Evolutionary conservation across 2,113 vertebrate genomes (phyloP), one percentile per base, ranked within the genome.

Genomic region (Pycnonotus jocosus): DNA sequence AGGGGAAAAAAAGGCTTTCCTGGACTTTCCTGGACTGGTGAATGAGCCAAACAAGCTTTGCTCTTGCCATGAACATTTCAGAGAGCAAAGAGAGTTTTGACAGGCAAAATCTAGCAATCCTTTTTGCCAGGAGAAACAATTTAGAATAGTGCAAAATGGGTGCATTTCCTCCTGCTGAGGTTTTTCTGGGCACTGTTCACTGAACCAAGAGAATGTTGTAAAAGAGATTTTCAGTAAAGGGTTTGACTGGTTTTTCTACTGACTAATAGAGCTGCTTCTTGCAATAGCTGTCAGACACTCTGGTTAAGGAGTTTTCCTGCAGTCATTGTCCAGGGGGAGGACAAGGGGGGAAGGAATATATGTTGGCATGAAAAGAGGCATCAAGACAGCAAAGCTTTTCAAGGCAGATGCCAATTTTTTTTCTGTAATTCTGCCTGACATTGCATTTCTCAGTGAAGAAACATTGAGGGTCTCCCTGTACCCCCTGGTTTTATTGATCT

Each of bases 121-220:
- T 82, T 91, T 83, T 50, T 80, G 86, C 91, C 91, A 93, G 72
- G 33, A 93, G 27, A 95, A 93, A 88, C 92, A 89, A 84, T 69
- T 89, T 35, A 71, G 40, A 51, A 19, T 24, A 4, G 24, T 74
- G 72, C 10, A 91, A 91, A 95, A 92, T 12, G 25, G 33, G 40
- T 76, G 80, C 53, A 72, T 87, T 87, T 95, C 73, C 92, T 95
- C 38, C 37, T 81, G 7, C 51, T 53, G 91, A 91, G 69, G 54
- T 85, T 90, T 94, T 93, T 89, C 86, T 94, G 77, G 72, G 91
- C 94, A 88, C 27, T 18, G 53, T 14, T 79, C 66, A 81, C 61
- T 1, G 2, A 78, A 87, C 44, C 47, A 60, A 51, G 44, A n/a
- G 64, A 44, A 78, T 12, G 38, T 47, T 79, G 64, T 83, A 83